A percentile compares a stretch with the other conserved stretches of the same genome.
These are phyloP conservation scores for Altica lythri DNA, from an alignment of 2,888 invertebrate species.

Conservation along the genomic window DNA sequence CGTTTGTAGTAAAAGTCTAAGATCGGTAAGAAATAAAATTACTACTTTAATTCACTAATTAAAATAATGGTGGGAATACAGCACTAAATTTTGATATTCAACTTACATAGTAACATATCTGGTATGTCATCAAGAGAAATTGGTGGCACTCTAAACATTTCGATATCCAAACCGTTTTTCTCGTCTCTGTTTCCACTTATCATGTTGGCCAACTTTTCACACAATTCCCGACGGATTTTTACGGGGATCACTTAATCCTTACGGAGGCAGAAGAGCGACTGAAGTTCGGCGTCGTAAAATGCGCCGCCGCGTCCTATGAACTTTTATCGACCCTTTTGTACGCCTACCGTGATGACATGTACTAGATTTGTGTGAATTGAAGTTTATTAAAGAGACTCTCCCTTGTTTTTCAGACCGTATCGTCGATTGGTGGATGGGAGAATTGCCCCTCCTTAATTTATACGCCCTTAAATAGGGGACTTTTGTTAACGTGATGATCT, in stretches of 20 bases:
- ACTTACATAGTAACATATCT: constrained; percentile 75
- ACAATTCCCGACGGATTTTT: constrained; percentile 7
- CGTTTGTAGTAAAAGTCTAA: too few species aligned
- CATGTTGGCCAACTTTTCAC: constrained; percentile 42
- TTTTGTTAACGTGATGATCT: constrained; percentile 19
- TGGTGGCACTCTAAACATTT: constrained; percentile 72
- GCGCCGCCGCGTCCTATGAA: constrained; percentile 46
- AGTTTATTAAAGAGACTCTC: constrained; percentile 60
- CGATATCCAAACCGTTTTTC: constrained; percentile 52
- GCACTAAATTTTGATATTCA: too few species aligned
- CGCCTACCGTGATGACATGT: constrained; percentile 61
- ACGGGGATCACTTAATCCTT: constrained; percentile 26
- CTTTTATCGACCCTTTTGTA: constrained; percentile 47
- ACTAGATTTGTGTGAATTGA: constrained; percentile 48
- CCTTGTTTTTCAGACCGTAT: constrained; percentile 61
- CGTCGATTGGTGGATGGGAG: constrained; percentile 43
- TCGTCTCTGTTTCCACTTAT: constrained; percentile 51
- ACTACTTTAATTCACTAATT: too few species aligned
- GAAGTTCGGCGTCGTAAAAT: constrained; percentile 37
- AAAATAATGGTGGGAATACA: too few species aligned
- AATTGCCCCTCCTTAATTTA: constrained; percentile 44
- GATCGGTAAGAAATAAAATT: too few species aligned
- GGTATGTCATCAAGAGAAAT: constrained; percentile 75
- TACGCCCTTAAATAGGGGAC: constrained; percentile 28
- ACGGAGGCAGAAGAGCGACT: constrained; percentile 40